A percentile compares a stretch with the other conserved stretches of the same genome.
Evolutionary conservation across 1,140 invertebrate species (phyloP).

Genomic region (Drosophila azteca): DNA sequence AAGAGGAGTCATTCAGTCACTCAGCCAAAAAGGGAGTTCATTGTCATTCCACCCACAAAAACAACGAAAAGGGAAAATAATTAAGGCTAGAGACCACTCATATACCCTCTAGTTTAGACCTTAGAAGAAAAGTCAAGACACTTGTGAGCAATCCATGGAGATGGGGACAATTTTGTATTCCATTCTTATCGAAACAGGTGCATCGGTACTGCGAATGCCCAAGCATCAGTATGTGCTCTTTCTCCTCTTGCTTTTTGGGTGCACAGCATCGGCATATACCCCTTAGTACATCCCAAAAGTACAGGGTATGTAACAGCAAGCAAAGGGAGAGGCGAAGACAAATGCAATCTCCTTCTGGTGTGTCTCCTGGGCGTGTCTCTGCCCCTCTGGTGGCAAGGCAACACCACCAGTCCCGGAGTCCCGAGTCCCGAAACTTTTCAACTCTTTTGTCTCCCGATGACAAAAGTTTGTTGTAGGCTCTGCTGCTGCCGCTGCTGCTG

Average conservation of each 20-base stretch:
- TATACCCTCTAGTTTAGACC: no score
- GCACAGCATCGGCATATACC: no score
- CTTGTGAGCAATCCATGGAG: no score
- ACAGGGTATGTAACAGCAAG: no score
- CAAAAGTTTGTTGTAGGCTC: slow-evolving; percentile 78
- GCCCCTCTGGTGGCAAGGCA: neutral
- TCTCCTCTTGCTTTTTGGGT: no score
- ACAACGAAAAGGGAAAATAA: neutral
- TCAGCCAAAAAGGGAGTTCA: slow-evolving; percentile 54
- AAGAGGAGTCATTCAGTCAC: slow-evolving; percentile 55
- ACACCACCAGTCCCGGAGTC: slow-evolving; percentile 25
- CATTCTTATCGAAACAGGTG: no score
- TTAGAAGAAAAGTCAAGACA: no score
- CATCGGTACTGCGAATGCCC: no score
- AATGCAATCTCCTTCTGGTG: slow-evolving; percentile 63
- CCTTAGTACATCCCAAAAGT: no score
- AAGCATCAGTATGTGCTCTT: no score
- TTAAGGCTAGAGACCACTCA: no score
- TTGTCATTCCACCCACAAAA: slow-evolving; percentile 18
- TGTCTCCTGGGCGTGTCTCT: slow-evolving; percentile 59
- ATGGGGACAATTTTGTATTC: no score
- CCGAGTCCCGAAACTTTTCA: slow-evolving; percentile 58
- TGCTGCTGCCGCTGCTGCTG: slow-evolving; percentile 24
- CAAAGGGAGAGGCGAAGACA: slow-evolving; percentile 45
- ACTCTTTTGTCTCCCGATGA: slow-evolving; percentile 77